Base-by-base conservation (phyloP, 2,888 invertebrate genomes). In the Erebia ligea region DNA sequence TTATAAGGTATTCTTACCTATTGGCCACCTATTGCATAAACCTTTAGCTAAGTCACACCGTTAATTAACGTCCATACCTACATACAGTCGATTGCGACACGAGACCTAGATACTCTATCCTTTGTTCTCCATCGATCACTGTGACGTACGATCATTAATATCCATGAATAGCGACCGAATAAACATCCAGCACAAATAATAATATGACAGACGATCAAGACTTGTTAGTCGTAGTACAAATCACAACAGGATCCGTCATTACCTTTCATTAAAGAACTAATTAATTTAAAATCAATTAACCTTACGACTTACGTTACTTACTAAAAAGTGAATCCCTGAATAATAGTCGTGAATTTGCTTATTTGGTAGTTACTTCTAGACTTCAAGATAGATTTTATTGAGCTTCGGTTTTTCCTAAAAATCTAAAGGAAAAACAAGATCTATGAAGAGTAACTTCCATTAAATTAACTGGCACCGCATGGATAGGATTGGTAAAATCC, bases 121-220 rank as follows among this genome's bases (percentile, higher is more conserved):
- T 75, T 76, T 76, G 73, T 75, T 75, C 73, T 73, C 72, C 73
- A 77, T 77, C 76, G 71, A 77, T 77, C 76, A 75, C 66, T 64
- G 71, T 72, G 73, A 76, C 77, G 65, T 59, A 52, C 54, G 68
- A 76, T 76, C 75, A 77, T 77, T 77, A 77, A 77, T 77, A 76
- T 76, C 76, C 73, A 77, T 76, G 71, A 76, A 69, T 73, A 73
- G 73, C 73, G 73, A 77, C 75, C 71, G 75, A 76, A 77, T 74
- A 74, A 74, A 68, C 75, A 75, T 71, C 70, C 56, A 72, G 76
- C 74, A 70, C 70, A 75, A 75, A 68, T 67, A 73, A 64, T 64
- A 48, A 19, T 67, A 34, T 58, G 67, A 67, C 67, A 34, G 67
- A 48, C 57, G 48, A 48, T 48, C 21, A 9, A 42, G 48, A 67